phyloP scores from a whole-genome alignment of 2,888 invertebrate species.

The Drosophila paramelanica region DNA sequence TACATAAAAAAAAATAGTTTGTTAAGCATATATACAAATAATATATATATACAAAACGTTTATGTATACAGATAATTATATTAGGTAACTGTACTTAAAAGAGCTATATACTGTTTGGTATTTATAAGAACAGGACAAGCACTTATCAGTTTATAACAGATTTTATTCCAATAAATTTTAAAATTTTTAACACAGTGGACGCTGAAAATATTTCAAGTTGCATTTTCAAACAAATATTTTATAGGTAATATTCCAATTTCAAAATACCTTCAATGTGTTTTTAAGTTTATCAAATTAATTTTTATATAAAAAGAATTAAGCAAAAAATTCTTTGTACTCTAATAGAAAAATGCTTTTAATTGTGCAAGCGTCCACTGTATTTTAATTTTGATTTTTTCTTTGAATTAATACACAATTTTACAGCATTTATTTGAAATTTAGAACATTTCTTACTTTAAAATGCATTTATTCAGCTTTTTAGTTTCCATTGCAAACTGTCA shows the following conservation, averaged over 20 bases:
- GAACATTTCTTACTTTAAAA: neutral
- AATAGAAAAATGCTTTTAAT: too few species aligned
- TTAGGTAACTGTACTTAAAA: conserved; percentile 22
- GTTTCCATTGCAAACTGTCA: too few species aligned
- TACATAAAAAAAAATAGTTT: conserved; percentile 9
- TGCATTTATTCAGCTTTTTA: neutral
- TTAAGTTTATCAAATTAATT: neutral
- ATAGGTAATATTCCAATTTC: too few species aligned
- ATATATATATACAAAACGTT: conserved; percentile 25
- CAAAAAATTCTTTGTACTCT: too few species aligned
- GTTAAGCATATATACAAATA: conserved; percentile 19
- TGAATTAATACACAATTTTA: neutral
- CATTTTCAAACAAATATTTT: neutral
- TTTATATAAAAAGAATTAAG: neutral
- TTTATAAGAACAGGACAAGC: conserved; percentile 19
- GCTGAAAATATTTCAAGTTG: neutral
- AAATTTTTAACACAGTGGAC: neutral
- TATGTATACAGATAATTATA: conserved; percentile 22
- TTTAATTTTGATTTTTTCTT: neutral
- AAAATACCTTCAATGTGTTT: too few species aligned
- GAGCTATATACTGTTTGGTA: conserved; percentile 15
- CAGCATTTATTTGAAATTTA: neutral
- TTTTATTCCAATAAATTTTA: neutral
- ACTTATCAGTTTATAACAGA: neutral
- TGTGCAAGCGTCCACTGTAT: neutral